phyloP scores from a whole-genome alignment of 2,797 vertebrate genomes.

The Thunnus albacares region DNA sequence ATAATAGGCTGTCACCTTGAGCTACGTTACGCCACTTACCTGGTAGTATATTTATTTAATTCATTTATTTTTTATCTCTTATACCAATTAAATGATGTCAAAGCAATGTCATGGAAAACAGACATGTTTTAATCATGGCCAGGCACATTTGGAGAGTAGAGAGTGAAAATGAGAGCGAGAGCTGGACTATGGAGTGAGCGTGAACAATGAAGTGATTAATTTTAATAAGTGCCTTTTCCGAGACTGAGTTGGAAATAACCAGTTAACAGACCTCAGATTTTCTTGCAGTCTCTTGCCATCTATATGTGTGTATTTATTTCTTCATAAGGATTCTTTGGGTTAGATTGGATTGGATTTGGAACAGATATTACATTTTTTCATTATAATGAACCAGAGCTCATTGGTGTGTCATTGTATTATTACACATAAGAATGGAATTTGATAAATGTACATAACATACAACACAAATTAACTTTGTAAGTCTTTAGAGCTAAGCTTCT shows the following conservation, averaged over 20 bases:
- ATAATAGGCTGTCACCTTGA: slow-evolving; percentile 85
- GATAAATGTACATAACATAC: slow-evolving; percentile 43
- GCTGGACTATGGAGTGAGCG: slow-evolving; percentile 75
- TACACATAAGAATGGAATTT: slow-evolving; percentile 53
- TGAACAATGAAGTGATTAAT: slow-evolving; percentile 87
- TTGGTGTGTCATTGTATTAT: slow-evolving; percentile 50
- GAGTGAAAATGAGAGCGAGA: slow-evolving; percentile 71
- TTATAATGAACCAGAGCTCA: slow-evolving; percentile 63
- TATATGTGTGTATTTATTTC: slow-evolving; percentile 88
- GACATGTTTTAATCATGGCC: slow-evolving; percentile 85
- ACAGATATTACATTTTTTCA: slow-evolving; percentile 84
- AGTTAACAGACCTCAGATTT: slow-evolving; percentile 89
- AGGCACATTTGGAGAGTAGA: slow-evolving; percentile 74
- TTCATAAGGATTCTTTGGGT: slow-evolving; percentile 86
- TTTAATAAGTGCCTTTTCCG: slow-evolving; percentile 84
- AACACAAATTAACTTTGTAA: slow-evolving; percentile 34
- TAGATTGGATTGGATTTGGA: slow-evolving; percentile 88
- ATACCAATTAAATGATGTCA: slow-evolving; percentile 87
- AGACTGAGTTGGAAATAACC: slow-evolving; percentile 79
- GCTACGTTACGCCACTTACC: slow-evolving; percentile 83
- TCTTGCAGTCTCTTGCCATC: slow-evolving; percentile 48
- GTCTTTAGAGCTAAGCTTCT: slow-evolving; percentile 33
- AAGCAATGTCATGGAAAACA: slow-evolving; percentile 85
- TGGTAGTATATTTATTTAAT: slow-evolving; percentile 85
- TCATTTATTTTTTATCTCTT: slow-evolving; percentile 85